Evolutionary conservation across 1,140 invertebrate genomes (phyloP), one percentile per base, ranked within the genome.

Genomic region (Probaryconus sp.): DNA sequence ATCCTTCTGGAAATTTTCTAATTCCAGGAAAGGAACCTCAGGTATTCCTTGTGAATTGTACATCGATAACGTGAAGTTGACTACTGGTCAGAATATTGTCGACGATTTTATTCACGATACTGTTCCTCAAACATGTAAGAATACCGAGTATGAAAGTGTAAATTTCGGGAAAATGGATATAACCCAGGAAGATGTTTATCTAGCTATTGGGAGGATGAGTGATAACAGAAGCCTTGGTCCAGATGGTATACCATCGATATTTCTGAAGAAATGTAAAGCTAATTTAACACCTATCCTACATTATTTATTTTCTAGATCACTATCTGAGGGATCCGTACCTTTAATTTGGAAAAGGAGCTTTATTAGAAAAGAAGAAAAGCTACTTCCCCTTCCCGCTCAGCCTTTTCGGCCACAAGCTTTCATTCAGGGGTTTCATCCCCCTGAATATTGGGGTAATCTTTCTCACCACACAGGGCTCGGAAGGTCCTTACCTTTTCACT

Each of bases 1-100:
- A 38, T 26, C 31, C 1, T 51, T 51, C n/a, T 51, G 33, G 48
- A 51, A 51, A 51, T 37, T n/a, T 35, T 9, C 20, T 6, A 51
- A 51, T 14, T 21, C 30, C 3, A 17, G 4, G 10, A 35, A 31
- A 9, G 17, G 17, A 7, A 4, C 4, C 7, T 21, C 5, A 10
- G 47, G 47, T 0, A 6, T 51, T 1, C 47, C 47, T 3, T 35
- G 20, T 33, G 2, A 10, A 3, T 33, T 50, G 45, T 33, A 2
- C 4, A 17, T n/a, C 33, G 10, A 31, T 20, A 7, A 21, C 13
- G 7, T 20, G 3, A 6, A 16, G 5, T n/a, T 18, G 1, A n/a
- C 20, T 1, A 9, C 30, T 10, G 28, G 28, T 2, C 5, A 24
- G 2, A 20, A 26, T 14, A 26, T 51, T 37, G 48, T 51, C 9